Base-by-base conservation (phyloP, 2,113 vertebrate genomes). In the Cheilinus undulatus region DNA sequence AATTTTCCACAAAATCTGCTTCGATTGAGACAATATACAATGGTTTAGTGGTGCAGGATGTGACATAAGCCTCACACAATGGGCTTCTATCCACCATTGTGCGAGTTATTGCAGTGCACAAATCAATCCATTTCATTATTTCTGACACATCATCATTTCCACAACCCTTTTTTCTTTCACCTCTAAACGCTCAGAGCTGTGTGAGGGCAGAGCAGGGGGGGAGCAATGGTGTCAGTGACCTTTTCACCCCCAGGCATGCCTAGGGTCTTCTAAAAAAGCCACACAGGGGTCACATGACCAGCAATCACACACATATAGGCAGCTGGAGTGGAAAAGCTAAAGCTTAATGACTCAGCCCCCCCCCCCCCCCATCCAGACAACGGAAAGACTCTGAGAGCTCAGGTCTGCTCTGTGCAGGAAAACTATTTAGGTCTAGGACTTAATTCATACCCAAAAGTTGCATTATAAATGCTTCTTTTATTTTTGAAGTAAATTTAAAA, bases 121-220 rank as follows among this genome's bases (percentile, higher is more conserved):
- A 80, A 87, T 91, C 87, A 88, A 81, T 83, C 65, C 10, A 26
- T 67, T 86, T 84, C 69, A 80, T 89, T 79, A 82, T 87, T 84
- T 78, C 60, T 84, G 76, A 82, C 73, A 89, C 67, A 49, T 83
- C 74, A 89, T 85, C 59, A 83, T 86, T 85, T 83, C 72, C 49
- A 27, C 49, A 17, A 67, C 65, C 63, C 34, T 4, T 15, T 59
- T 61, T 62, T 67, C 13, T 62, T 46, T 45, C 61, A 83, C 73
- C 59, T 80, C 66, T 58, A 57, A 49, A 60, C 13, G 20, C 59
- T 53, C 61, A 49, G 56, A 51, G 26, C 10, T 27, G 78, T 52
- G 70, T 58, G 61, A 52, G 63, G 67, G 69, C 62, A 45, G 28
- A 43, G 61, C 6, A 51, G 52, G 62, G 66, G 54, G 56, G 62